phyloP scores from a whole-genome alignment of 2,888 invertebrate species.

The Dendrolimus pini region DNA sequence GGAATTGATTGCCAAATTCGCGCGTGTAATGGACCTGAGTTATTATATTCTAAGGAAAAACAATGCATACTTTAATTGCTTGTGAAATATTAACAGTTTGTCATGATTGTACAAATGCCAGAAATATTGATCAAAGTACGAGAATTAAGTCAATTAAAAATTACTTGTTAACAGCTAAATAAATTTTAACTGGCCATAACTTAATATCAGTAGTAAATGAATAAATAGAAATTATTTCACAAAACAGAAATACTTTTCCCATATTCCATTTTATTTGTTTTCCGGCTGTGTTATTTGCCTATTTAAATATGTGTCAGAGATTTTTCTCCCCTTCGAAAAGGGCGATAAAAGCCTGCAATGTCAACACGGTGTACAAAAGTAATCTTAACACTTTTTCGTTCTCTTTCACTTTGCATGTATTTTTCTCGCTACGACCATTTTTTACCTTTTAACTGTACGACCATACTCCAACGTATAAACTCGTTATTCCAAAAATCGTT shows the following conservation, averaged over 20 bases:
- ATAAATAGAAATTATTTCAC: constrained; percentile 6
- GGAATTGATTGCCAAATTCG: too few relatives aligned
- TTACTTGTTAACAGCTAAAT: too few relatives aligned
- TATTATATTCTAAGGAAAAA: too few relatives aligned
- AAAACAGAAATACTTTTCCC: constrained; percentile 26
- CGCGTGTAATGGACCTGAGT: too few relatives aligned
- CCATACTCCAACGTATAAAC: background rate
- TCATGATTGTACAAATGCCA: too few relatives aligned
- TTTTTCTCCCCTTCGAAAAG: constrained; percentile 62
- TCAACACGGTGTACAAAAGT: constrained; percentile 67
- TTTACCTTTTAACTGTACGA: background rate
- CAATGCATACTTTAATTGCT: too few relatives aligned
- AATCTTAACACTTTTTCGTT: constrained; percentile 59
- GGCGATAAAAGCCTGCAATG: constrained; percentile 71
- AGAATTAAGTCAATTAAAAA: too few relatives aligned
- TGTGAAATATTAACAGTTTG: too few relatives aligned
- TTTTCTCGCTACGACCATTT: constrained; percentile 10
- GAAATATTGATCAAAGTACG: too few relatives aligned
- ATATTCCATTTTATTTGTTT: constrained; percentile 47
- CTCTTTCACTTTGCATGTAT: constrained; percentile 23
- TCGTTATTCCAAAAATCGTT: too few relatives aligned
- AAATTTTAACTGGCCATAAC: too few relatives aligned
- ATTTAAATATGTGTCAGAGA: constrained; percentile 73
- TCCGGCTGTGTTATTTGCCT: constrained; percentile 58
- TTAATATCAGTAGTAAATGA: background rate